Evolutionary conservation across 2,113 vertebrate genomes (phyloP), one percentile per base, ranked within the genome.

Genomic region (Tiliqua scincoides): DNA sequence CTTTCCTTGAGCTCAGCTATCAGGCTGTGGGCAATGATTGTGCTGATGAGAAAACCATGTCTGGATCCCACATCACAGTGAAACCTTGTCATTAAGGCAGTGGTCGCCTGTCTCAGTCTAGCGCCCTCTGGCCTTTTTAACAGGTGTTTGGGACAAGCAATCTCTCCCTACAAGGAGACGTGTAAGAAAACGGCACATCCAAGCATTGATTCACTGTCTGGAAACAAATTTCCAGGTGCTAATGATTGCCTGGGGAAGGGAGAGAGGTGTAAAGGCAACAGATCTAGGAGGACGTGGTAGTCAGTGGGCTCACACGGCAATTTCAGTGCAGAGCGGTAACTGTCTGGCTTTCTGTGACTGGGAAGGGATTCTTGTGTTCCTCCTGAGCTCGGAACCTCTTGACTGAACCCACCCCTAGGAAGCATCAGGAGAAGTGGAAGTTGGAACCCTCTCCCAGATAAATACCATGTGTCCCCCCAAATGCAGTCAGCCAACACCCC

Each of bases 221-320:
- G 88, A 91, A 90, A 91, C 76, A 88, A 88, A 91, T 85, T 73
- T 91, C 72, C 85, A 37, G 3, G 67, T 61, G 65, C 52, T 35
- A 18, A 30, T 43, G 20, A 86, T 78, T 86, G 75, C 78, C 43
- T 23, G 74, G 85, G 73, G 54, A 72, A 72, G 4, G 18, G 74
- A 88, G 85, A 59, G 76, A 82, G 37, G 71, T 10, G 1, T 52
- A 0, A 4, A 14, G 3, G 12, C 32, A 14, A 54, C 20, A 35
- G 35, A 30, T 11, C 4, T 12, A 37, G 85, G 17, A 86, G 37
- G 23, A 63, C 74, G n/a, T 63, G 9, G 21, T 20, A 75, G 54
- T 57, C 6, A 83, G 78, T 3, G 61, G 80, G 76, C 8, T 88
- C 11, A 20, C 5, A n/a, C 12, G 68, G 32, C 7, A 17, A 35